Conservation (phyloP, 2,888 invertebrate species). For the Agriopis leucophaearia region DNA sequence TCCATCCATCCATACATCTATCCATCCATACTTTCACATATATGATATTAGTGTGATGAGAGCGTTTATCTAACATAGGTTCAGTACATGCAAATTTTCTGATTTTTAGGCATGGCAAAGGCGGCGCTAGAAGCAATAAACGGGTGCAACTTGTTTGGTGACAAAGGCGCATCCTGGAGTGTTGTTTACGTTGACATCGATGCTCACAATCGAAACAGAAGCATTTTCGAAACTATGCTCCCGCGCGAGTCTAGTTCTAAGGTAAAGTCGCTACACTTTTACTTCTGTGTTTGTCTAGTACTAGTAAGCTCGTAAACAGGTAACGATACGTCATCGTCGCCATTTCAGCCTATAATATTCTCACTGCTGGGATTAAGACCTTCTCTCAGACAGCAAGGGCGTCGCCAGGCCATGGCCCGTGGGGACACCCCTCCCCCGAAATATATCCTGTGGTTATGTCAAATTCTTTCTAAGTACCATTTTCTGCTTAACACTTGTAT, state of each 20-base stretch:
- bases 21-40: too few relatives aligned
- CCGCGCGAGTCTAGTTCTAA: conserved; percentile 99
- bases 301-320: too few relatives aligned
- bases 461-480: background rate
- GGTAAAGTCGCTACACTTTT: conserved; percentile 79
- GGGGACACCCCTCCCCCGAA: too few relatives aligned
- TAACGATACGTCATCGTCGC: too few relatives aligned
- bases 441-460: too few relatives aligned
- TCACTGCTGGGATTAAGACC: too few relatives aligned
- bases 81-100: background rate
- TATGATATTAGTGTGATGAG: too few relatives aligned
- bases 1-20: too few relatives aligned
- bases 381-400: too few relatives aligned
- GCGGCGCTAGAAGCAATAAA: conserved; percentile 99
- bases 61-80: too few relatives aligned
- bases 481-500: background rate
- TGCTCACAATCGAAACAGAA: conserved; percentile 99
- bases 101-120: conserved; percentile 92
- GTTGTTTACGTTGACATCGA: conserved; percentile 99
- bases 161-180: conserved; percentile 98
- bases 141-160: conserved; percentile 99
- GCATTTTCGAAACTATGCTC: conserved; percentile 98
- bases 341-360: too few relatives aligned
- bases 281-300: background rate
- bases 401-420: too few relatives aligned